These are phyloP conservation scores for Orientallactaga bullata DNA, from an alignment of 2,113 vertebrate species.

Conservation along the genomic window DNA sequence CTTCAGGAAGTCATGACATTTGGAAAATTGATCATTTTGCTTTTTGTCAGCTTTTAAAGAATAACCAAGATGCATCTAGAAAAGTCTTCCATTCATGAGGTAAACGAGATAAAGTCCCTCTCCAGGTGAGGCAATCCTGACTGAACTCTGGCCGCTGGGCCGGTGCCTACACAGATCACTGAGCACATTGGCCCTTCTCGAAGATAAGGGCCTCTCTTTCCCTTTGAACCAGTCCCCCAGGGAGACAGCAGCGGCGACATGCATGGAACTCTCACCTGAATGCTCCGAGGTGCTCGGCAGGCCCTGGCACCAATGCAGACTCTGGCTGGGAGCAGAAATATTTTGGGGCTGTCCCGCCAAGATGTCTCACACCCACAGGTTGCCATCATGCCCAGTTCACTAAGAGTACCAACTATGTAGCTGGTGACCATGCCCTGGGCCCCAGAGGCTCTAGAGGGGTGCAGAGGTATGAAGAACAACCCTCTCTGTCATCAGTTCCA, in stretches of 20 bases:
- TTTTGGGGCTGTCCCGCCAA: not conserved
- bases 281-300: rapidly evolving
- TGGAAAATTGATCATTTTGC: not conserved
- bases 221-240: not conserved
- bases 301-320: rapidly evolving
- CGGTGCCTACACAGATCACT: not conserved
- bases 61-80: not conserved
- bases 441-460: not conserved
- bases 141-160: not conserved
- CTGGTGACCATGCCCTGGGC: not conserved
- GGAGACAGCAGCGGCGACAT: rapidly evolving
- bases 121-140: rapidly evolving
- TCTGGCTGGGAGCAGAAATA: not conserved
- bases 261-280: not conserved
- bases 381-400: rapidly evolving
- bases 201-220: not conserved
- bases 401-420: not conserved
- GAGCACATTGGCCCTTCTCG: not conserved
- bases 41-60: not conserved
- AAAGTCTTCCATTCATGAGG: not conserved
- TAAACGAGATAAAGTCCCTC: not conserved
- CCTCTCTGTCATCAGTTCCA: not conserved
- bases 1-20: not conserved
- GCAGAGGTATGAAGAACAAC: not conserved
- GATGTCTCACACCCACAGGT: no score